phyloP scores from a whole-genome alignment of 2,888 invertebrate genomes.

The Latrodectus elegans region DNA sequence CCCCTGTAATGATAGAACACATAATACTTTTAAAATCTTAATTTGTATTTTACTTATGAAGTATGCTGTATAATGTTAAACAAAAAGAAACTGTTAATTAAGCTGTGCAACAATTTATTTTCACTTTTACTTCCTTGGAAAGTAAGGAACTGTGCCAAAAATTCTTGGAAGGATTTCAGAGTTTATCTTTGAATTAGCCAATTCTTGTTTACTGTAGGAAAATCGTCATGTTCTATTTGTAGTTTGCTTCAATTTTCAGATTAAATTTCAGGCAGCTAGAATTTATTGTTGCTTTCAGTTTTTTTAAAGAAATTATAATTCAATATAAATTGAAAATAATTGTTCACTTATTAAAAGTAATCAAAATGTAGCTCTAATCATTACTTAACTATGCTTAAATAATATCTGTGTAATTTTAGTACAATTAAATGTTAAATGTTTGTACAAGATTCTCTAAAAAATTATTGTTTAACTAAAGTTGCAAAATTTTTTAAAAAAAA shows the following conservation, averaged over 20 bases:
- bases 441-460: too few relatives aligned
- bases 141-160: constrained; percentile 33
- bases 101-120: neutral
- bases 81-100: too few relatives aligned
- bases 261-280: neutral
- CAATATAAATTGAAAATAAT: too few relatives aligned
- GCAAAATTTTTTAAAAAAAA: too few relatives aligned
- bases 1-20: neutral
- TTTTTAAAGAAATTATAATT: neutral
- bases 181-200: constrained; percentile 23
- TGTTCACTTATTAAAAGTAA: too few relatives aligned
- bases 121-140: constrained; percentile 18
- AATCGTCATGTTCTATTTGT: constrained; percentile 46
- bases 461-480: too few relatives aligned
- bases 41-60: too few relatives aligned
- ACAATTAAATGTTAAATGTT: too few relatives aligned
- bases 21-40: neutral
- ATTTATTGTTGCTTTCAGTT: neutral
- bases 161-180: constrained; percentile 32
- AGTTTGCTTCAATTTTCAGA: neutral
- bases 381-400: too few relatives aligned
- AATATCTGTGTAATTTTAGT: too few relatives aligned
- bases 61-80: constrained; percentile 4
- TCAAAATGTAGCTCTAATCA: too few relatives aligned
- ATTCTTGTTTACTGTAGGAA: constrained; percentile 40